phyloP scores from a whole-genome alignment of 2,888 invertebrate genomes.

The Ypsolopha sequella region DNA sequence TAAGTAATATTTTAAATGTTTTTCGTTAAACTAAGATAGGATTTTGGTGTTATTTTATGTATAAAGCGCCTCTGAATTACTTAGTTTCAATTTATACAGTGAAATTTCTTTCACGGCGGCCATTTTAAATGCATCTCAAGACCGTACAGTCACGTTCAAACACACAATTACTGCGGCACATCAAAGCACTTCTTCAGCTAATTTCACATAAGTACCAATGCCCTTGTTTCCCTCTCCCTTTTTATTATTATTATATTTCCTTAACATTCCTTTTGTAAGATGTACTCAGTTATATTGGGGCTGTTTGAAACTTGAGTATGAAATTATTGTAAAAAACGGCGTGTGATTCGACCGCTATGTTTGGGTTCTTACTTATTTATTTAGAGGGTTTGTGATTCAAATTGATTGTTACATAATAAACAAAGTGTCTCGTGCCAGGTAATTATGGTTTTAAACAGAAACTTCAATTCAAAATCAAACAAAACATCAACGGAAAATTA shows the following conservation, averaged over 20 bases:
- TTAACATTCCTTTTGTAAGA: conserved; percentile 50
- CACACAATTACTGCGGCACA: conserved; percentile 56
- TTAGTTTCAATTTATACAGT: neutral
- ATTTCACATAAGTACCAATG: conserved; percentile 65
- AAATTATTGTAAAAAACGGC: conserved; percentile 35
- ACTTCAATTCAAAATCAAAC: too few relatives aligned
- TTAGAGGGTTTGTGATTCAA: conserved; percentile 59
- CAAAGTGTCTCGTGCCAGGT: too few relatives aligned
- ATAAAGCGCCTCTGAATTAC: neutral
- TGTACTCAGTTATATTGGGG: conserved; percentile 33
- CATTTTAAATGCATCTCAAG: neutral
- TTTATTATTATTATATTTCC: conserved; percentile 55
- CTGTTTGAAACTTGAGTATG: conserved; percentile 55
- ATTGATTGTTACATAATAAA: too few relatives aligned
- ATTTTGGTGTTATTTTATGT: neutral
- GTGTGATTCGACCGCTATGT: conserved; percentile 49
- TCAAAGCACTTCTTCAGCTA: conserved; percentile 61
- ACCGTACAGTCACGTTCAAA: conserved; percentile 43
- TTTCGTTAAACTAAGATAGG: neutral
- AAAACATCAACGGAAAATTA: too few relatives aligned
- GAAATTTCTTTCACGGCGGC: neutral
- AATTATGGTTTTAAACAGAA: too few relatives aligned
- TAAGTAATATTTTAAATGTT: neutral
- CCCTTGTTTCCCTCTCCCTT: conserved; percentile 32
- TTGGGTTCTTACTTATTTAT: conserved; percentile 52